phyloP scores from a whole-genome alignment of 2,113 vertebrate genomes.

The Phaethornis superciliosus region DNA sequence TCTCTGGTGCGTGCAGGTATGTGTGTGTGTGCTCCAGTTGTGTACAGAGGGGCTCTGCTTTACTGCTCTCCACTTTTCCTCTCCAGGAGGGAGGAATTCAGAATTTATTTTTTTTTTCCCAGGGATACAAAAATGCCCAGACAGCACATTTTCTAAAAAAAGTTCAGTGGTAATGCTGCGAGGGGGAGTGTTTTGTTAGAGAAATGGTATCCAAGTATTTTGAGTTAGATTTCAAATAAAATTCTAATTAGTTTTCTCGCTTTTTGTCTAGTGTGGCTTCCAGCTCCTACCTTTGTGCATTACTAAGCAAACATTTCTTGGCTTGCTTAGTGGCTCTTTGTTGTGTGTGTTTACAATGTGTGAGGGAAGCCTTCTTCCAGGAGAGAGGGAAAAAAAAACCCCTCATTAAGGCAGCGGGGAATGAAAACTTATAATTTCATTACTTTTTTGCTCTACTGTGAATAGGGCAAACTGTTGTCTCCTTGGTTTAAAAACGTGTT shows the following conservation, averaged over 20 bases:
- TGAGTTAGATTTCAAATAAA: background rate
- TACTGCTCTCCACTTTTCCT: background rate
- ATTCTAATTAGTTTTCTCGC: constrained; percentile 1
- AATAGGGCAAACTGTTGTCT: background rate
- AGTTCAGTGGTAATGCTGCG: background rate
- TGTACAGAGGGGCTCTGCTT: background rate
- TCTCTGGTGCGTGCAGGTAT: background rate
- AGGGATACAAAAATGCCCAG: background rate
- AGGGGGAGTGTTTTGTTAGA: background rate
- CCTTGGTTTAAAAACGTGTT: background rate
- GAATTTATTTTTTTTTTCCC: background rate
- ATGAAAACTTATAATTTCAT: background rate
- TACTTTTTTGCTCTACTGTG: background rate
- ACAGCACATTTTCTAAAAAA: background rate
- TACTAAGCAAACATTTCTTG: constrained; percentile 34
- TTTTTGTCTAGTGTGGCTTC: background rate
- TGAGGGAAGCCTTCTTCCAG: background rate
- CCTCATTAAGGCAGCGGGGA: background rate
- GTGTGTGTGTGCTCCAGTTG: background rate
- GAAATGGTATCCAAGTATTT: background rate
- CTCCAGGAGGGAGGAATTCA: background rate
- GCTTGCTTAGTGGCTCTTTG: background rate
- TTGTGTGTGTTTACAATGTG: background rate
- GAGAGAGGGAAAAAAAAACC: background rate
- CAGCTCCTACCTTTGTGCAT: background rate